phyloP scores from a whole-genome alignment of 1,140 invertebrate species.

The Micrasema longulum region DNA sequence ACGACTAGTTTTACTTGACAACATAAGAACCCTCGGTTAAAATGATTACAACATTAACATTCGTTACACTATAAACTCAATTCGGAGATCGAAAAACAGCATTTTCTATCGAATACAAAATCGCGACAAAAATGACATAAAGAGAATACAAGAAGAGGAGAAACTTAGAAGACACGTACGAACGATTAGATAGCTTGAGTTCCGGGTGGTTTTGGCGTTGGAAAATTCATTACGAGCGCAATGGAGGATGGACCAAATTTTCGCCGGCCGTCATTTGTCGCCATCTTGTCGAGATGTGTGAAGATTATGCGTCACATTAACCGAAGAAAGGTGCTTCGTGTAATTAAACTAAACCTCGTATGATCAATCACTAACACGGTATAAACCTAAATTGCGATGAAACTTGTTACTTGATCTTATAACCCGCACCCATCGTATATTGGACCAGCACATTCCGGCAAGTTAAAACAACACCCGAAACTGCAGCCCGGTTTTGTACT shows the following conservation, averaged over 20 bases:
- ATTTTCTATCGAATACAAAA: background rate
- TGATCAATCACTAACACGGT: too few species aligned
- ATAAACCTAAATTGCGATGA: too few species aligned
- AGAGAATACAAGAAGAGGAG: background rate
- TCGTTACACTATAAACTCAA: too few species aligned
- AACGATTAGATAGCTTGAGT: background rate
- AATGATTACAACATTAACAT: too few species aligned
- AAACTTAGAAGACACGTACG: background rate
- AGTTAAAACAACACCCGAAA: background rate
- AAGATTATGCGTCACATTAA: constrained; percentile 60
- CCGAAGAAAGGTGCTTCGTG: constrained; percentile 3
- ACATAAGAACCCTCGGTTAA: too few species aligned
- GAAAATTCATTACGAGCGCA: constrained; percentile 18
- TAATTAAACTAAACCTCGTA: too few species aligned
- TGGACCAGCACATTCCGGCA: constrained; percentile 14
- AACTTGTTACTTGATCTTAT: too few species aligned
- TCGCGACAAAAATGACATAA: background rate
- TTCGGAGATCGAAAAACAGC: too few species aligned
- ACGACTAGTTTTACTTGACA: too few species aligned
- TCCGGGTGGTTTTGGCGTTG: background rate
- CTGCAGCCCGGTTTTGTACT: background rate
- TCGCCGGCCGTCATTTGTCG: constrained; percentile 64
- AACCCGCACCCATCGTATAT: too few species aligned
- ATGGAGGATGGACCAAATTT: constrained; percentile 35
- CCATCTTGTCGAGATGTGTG: constrained; percentile 67